Base-by-base conservation (phyloP, 2,888 invertebrate species). In the Sarcophaga caerulescens region DNA sequence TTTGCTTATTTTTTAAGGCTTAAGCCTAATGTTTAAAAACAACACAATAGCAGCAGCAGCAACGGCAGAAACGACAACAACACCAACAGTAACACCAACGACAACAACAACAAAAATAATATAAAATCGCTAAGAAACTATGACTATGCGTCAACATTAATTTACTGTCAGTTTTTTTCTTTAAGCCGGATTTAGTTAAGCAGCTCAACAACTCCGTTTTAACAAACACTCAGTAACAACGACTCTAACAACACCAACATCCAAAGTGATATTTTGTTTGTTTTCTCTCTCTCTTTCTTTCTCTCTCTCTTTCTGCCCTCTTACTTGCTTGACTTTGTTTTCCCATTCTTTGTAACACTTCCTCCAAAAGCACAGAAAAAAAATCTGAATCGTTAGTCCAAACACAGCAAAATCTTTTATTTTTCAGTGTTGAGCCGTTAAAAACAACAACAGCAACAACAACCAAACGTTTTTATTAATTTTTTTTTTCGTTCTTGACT, bases 101-200 rank as follows among this genome's bases (percentile, higher is more conserved):
- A 21, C n/a, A 71, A 21, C 47, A 23, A 35, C 23, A 0, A 14
- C 3, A 3, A 17, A 44, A 25, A 25, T 25, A 63, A 19, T 19
- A 62, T 11, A 25, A 17, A 65, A 65, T 60, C 60, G 52, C 66
- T 74, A 71, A 76, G 75, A 81, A 86, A 86, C 84, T 86, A 86
- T 84, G 84, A 84, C 86, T 86, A 86, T 86, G 86, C 86, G 86
- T 86, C 91, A 90, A 92, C 91, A 91, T 91, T 91, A 91, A 92
- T 91, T 91, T 91, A 90, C 90, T 91, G 91, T 92, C 91, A 91
- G 92, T 89, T 91, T 90, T 90, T 77, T 77, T 47, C 69, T 77
- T 91, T 92, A 92, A 92, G 93, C 92, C 93, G 92, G 92, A 92
- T 92, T 92, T 91, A 92, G 93, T 93, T 93, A 92, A 92, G 92